These are phyloP conservation scores for Subanguina moxae DNA, from an alignment of 1,140 invertebrate species.

Conservation along the genomic window DNA sequence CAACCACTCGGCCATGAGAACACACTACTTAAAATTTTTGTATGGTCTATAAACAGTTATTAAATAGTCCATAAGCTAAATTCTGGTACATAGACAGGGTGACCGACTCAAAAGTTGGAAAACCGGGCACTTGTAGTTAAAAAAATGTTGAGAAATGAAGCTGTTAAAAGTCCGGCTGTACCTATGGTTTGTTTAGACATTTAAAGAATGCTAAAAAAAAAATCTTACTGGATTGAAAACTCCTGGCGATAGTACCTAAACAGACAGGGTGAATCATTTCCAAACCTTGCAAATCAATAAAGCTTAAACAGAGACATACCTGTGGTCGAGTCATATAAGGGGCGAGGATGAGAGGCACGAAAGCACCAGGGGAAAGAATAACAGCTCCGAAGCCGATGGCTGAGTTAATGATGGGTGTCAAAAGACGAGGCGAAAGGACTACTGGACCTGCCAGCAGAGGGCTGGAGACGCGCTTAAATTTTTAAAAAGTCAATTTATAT, in stretches of 20 bases:
- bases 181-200: too few relatives aligned
- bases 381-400: neutral
- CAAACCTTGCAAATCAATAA: constrained; percentile 20
- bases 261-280: constrained; percentile 9
- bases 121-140: too few relatives aligned
- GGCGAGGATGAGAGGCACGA: constrained; percentile 5
- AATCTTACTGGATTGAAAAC: constrained; percentile 37
- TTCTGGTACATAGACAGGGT: too few relatives aligned
- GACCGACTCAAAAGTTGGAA: too few relatives aligned
- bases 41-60: too few relatives aligned
- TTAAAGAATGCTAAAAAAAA: constrained; percentile 39
- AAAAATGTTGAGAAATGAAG: too few relatives aligned
- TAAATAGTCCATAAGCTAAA: too few relatives aligned
- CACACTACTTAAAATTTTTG: too few relatives aligned
- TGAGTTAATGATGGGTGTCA: constrained; percentile 6
- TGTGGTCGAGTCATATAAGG: constrained; percentile 3
- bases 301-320: constrained; percentile 23
- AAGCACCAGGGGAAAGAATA: constrained; percentile 1
- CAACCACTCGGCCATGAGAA: too few relatives aligned
- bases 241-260: constrained; percentile 39
- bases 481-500: neutral
- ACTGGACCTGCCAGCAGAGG: neutral
- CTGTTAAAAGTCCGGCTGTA: too few relatives aligned
- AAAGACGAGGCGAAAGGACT: constrained; percentile 3
- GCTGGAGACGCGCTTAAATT: neutral